Conservation (phyloP, 1,140 invertebrate genomes). For the Contarinia nasturtii region DNA sequence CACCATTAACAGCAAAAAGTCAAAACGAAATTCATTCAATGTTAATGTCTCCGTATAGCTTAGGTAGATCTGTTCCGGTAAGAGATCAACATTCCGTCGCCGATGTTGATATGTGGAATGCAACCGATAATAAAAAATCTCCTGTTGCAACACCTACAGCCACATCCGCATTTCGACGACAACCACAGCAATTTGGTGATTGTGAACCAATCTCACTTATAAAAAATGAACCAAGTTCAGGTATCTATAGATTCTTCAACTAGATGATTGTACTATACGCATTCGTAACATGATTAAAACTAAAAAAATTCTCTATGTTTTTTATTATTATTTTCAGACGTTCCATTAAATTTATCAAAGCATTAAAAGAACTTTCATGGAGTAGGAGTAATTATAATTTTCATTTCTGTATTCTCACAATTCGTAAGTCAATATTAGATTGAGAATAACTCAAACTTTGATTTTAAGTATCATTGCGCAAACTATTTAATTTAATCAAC, state of each 20-base stretch:
- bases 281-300: too few species aligned
- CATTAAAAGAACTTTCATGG: background rate
- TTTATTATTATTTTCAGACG: slow-evolving; percentile 3
- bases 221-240: slow-evolving; percentile 1
- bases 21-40: background rate
- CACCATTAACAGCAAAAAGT: too few species aligned
- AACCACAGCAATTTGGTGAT: background rate
- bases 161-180: background rate
- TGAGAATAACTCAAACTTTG: too few species aligned
- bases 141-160: background rate
- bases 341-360: slow-evolving; percentile 6
- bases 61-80: too few species aligned
- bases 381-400: too few species aligned
- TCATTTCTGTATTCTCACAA: too few species aligned
- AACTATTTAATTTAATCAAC: too few species aligned
- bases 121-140: background rate
- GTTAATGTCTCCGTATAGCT: background rate
- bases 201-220: background rate
- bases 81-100: background rate
- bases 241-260: background rate
- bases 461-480: too few species aligned
- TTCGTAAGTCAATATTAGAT: too few species aligned
- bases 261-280: too few species aligned
- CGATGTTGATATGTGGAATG: background rate
- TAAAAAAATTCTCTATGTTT: too few species aligned